These are phyloP conservation scores for Coracias cyanogaster DNA, from an alignment of 2,797 vertebrate genomes.

Conservation along the genomic window DNA sequence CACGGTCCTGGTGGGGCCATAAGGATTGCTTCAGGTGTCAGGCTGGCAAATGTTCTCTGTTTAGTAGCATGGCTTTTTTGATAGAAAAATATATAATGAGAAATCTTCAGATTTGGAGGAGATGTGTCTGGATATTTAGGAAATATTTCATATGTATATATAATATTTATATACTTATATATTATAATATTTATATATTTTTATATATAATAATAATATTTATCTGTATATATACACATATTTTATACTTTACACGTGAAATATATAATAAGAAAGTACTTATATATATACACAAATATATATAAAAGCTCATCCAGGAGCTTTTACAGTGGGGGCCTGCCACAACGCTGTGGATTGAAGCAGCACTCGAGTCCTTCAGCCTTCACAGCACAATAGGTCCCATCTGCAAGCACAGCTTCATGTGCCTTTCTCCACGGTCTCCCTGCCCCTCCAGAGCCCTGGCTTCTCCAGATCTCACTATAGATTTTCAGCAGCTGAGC, in stretches of 20 bases:
- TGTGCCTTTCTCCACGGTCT: not conserved
- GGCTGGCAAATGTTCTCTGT: not conserved
- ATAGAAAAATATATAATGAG: not conserved
- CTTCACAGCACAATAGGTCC: not conserved
- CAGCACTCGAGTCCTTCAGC: not conserved
- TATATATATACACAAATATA: not conserved
- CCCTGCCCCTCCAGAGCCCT: not conserved
- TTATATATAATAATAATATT: no score
- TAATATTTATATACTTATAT: no score
- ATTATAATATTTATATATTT: no score
- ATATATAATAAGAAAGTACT: not conserved
- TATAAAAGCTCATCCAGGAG: not conserved
- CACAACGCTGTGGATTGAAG: not conserved
- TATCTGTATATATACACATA: accelerated
- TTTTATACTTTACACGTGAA: not conserved
- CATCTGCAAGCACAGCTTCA: not conserved
- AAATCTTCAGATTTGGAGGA: not conserved
- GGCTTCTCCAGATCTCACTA: not conserved
- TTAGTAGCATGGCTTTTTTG: not conserved
- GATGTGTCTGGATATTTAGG: not conserved
- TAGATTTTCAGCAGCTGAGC: not conserved
- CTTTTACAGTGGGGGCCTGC: not conserved
- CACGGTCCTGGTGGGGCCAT: not conserved
- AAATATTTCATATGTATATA: not conserved
- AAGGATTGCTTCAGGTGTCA: not conserved